Percentiles rank a stretch among this genome's conserved stretches.
phyloP scores from a whole-genome alignment of 2,113 vertebrate species.

The Bubo blakistoni region DNA sequence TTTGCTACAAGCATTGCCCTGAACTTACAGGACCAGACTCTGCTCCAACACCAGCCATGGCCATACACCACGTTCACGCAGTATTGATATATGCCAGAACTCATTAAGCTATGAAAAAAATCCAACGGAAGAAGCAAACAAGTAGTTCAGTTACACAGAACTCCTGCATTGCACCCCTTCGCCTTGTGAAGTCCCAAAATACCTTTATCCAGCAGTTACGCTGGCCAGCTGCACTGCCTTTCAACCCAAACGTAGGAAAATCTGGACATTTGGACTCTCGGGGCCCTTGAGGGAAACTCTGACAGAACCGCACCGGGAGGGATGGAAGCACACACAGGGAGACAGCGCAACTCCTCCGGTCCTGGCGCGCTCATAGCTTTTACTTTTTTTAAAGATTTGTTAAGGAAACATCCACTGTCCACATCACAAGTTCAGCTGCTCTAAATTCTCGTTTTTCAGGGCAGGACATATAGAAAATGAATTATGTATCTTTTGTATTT shows the following conservation, averaged over 20 bases:
- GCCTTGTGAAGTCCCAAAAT: neutral
- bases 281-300: neutral
- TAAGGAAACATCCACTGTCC: neutral
- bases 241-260: neutral
- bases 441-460: neutral
- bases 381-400: neutral
- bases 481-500: rapidly evolving
- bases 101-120: neutral
- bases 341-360: neutral
- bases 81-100: neutral
- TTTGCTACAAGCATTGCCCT: neutral
- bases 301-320: neutral
- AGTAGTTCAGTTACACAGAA: neutral
- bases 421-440: neutral
- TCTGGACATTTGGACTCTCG: neutral
- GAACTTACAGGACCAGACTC: neutral
- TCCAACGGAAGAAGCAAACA: neutral
- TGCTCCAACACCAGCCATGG: neutral
- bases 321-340: neutral
- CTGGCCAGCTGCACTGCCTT: neutral
- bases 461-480: neutral
- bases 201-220: rapidly evolving
- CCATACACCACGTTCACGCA: rapidly evolving
- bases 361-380: neutral
- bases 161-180: neutral